phyloP scores from a whole-genome alignment of 2,113 vertebrate genomes.

The Saccopteryx bilineata region DNA sequence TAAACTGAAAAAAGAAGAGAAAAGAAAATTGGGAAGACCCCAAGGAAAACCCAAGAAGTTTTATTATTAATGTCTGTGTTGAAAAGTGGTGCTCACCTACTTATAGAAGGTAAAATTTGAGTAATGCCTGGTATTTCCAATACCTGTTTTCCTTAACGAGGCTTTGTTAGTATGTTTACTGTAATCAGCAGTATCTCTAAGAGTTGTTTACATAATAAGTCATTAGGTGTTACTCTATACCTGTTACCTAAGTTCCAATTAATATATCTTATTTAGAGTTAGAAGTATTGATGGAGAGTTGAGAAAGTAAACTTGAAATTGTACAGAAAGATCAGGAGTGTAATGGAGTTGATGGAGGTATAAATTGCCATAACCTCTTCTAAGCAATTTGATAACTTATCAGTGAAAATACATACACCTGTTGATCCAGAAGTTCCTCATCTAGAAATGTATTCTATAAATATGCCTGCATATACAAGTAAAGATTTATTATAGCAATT shows the following conservation, averaged over 20 bases:
- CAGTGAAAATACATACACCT: background rate
- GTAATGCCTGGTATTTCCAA: background rate
- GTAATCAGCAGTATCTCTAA: background rate
- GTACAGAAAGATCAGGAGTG: background rate
- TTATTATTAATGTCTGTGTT: conserved; percentile 50
- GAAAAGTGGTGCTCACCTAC: background rate
- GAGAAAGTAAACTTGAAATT: conserved; percentile 7
- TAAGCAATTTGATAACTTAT: background rate
- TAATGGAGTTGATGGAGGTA: background rate
- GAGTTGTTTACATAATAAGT: background rate
- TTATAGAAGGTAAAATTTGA: conserved; percentile 67
- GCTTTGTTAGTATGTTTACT: background rate
- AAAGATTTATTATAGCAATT: background rate
- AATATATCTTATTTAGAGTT: background rate
- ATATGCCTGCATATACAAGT: background rate
- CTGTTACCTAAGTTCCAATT: background rate
- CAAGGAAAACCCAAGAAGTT: conserved; percentile 77
- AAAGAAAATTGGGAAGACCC: conserved; percentile 84
- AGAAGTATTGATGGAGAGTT: conserved; percentile 16
- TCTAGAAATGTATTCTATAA: background rate
- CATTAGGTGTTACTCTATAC: background rate
- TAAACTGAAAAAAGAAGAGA: conserved; percentile 88
- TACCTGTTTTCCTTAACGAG: background rate
- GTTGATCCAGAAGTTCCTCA: background rate
- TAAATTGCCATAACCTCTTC: background rate